Conservation (phyloP, 2,113 vertebrate genomes). For the Fulmarus glacialis region DNA sequence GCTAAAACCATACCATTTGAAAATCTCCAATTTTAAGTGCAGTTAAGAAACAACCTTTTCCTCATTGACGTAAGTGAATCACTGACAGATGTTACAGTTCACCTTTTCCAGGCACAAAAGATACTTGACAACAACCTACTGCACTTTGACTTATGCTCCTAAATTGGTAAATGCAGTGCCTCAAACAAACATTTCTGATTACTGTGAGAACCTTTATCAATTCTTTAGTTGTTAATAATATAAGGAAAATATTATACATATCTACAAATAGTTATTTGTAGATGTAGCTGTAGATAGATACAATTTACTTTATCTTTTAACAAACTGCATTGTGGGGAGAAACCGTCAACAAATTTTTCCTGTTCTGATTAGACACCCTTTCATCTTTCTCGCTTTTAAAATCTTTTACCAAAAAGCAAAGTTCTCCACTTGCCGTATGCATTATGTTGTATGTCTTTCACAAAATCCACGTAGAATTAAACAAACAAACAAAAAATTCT, state of each 20-base stretch:
- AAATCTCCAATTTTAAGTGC: not conserved
- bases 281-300: not conserved
- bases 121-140: not conserved
- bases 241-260: not conserved
- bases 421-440: constrained; percentile 44
- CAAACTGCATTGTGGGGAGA: not conserved
- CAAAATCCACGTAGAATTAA: constrained; percentile 4
- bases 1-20: not conserved
- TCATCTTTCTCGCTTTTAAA: constrained; percentile 47
- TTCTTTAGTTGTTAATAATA: not conserved
- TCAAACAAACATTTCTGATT: not conserved
- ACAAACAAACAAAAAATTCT: not conserved
- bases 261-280: not conserved
- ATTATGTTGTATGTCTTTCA: not conserved
- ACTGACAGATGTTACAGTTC: not conserved
- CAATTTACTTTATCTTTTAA: not conserved
- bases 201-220: not conserved
- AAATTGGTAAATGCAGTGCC: not conserved
- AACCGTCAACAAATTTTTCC: not conserved
- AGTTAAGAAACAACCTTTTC: not conserved
- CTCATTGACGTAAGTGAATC: not conserved
- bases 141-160: not conserved
- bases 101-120: constrained; percentile 15
- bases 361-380: not conserved
- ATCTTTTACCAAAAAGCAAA: constrained; percentile 63